Evolutionary conservation across 2,888 invertebrate species (phyloP).

Genomic region (Dryobotodes eremita): DNA sequence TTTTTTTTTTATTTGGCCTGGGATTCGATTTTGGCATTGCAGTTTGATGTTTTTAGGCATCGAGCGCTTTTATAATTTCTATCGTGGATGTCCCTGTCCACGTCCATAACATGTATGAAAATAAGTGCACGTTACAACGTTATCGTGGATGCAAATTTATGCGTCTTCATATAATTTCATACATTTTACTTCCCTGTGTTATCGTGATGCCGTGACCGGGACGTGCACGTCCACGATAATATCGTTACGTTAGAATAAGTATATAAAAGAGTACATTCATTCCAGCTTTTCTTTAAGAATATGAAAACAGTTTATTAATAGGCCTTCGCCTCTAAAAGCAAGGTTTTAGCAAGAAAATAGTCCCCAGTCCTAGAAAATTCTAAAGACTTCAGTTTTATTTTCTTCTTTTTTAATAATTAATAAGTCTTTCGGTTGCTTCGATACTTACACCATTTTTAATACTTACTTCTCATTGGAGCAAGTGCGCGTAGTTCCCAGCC

Average conservation of each 20-base stretch:
- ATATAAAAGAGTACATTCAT: background rate
- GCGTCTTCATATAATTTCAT: background rate
- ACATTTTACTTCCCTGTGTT: no score
- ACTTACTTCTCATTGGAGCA: background rate
- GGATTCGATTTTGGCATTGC: no score
- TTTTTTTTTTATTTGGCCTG: background rate
- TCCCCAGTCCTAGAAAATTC: background rate
- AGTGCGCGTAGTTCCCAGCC: background rate
- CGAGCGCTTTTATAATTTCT: background rate
- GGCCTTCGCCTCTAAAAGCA: background rate
- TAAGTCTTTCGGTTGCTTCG: background rate
- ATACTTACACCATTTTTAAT: constrained; percentile 8
- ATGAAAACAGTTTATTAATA: background rate
- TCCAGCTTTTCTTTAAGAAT: background rate
- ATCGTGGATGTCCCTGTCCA: no score
- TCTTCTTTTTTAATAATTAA: background rate
- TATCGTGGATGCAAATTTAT: no score
- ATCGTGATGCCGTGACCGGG: no score
- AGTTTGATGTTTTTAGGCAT: background rate
- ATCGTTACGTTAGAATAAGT: background rate
- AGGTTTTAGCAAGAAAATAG: background rate
- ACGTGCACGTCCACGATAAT: background rate
- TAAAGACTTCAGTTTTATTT: background rate
- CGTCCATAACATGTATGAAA: background rate
- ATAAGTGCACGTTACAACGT: no score